Percentiles rank a stretch among this genome's conserved stretches.
Conservation (phyloP, 2,113 vertebrate genomes). For the Noturus placidus region DNA sequence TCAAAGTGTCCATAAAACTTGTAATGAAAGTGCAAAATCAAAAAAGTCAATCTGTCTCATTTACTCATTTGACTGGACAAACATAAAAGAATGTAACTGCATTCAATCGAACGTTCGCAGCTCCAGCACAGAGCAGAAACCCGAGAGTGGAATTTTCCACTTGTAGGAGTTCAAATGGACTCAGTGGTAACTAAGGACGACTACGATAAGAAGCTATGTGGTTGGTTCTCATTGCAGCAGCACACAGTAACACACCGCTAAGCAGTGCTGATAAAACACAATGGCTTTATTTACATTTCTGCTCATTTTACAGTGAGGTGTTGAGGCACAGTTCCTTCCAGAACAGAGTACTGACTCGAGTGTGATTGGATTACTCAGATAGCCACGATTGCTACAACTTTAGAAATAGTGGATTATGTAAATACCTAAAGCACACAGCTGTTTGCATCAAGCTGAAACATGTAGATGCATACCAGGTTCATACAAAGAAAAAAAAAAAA, state of each 20-base stretch:
- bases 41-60: not conserved
- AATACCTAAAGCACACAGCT: not conserved
- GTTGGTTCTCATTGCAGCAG: conserved; percentile 7
- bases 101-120: not conserved
- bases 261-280: conserved; percentile 17
- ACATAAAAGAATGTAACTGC: not conserved
- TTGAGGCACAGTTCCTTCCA: not conserved
- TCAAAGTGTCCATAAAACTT: not conserved
- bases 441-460: conserved; percentile 16
- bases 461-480: not conserved
- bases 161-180: conserved; percentile 21
- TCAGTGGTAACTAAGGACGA: conserved; percentile 29
- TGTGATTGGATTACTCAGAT: not conserved
- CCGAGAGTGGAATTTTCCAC: conserved; percentile 27
- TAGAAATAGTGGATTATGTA: conserved; percentile 5
- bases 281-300: conserved; percentile 21
- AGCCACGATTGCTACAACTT: not conserved
- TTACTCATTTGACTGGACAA: not conserved
- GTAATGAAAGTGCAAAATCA: not conserved
- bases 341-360: not conserved
- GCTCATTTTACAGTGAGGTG: not conserved
- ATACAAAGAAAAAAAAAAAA: not conserved
- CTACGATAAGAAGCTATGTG: conserved; percentile 3
- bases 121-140: conserved; percentile 11
- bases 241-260: conserved; percentile 3